Base-by-base conservation (phyloP, 1,140 invertebrate species). In the Aphelenchoides avenae region DNA sequence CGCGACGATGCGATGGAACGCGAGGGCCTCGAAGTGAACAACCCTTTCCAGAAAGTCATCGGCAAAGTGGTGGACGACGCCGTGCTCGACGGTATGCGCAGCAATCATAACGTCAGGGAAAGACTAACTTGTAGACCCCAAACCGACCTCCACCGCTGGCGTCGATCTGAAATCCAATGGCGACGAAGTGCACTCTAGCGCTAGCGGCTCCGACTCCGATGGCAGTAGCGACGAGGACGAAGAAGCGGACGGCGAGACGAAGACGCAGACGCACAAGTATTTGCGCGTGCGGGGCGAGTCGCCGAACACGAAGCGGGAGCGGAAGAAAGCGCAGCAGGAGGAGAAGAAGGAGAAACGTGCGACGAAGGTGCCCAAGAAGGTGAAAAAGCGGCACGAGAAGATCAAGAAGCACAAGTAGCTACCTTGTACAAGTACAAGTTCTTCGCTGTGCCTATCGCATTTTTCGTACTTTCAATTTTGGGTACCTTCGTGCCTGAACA, bases 321-420 rank as follows among this genome's bases (percentile, higher is more conserved):
- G 81, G 31, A 82, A 82, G 57, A 66, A 79, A 44, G 69, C 70
- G 5, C 72, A 80, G 7, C 80, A 82, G 70, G 87, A 90, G 49
- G 85, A 66, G 44, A 85, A 92, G 75, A 86, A 89, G 15, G 90
- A 94, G 67, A 94, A 90, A 76, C 82, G 92, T 41, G 88, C 93
- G 82, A 82, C 79, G 0, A 78, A 76, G 56, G 82, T 91, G 1
- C 93, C 93, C 62, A 98, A 98, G 79, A 89, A 96, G 79, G 79
- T 95, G 0, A 98, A 98, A 74, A 95, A 96, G 73, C 61, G 73
- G 11, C 55, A 75, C 29, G 71, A 74, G 39, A 75, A 77, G 36
- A 33, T 63, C 1, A 64, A 40, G 22, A 64, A 65, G 40, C 44
- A n/a, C n/a, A n/a, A n/a, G n/a, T n/a, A n/a, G n/a, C n/a, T n/a